These are phyloP conservation scores for Clarias pachynema DNA, from an alignment of 2,797 vertebrate species.

Conservation along the genomic window DNA sequence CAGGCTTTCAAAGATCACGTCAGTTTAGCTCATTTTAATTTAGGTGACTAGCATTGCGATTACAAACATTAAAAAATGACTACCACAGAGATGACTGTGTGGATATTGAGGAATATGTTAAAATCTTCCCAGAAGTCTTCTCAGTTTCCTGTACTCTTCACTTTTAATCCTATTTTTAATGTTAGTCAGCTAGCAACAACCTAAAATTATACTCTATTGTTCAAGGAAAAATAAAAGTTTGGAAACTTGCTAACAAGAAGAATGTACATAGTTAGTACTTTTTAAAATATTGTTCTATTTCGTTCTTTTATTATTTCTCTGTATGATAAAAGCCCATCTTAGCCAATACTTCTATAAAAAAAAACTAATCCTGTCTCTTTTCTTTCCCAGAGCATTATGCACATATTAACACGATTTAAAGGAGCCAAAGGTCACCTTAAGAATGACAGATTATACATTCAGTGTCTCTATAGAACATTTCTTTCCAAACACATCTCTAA, in stretches of 20 bases:
- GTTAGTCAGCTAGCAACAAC: background rate
- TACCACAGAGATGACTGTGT: background rate
- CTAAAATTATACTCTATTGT: background rate
- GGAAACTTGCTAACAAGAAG: background rate
- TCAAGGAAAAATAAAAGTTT: background rate
- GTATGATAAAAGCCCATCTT: background rate
- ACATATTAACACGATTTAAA: constrained; percentile 3
- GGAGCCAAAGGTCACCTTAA: constrained; percentile 3
- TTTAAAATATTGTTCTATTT: background rate
- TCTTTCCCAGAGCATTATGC: background rate
- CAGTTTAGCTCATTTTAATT: background rate
- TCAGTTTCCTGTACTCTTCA: background rate
- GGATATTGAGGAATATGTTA: background rate
- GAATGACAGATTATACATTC: background rate
- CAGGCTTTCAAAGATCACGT: background rate
- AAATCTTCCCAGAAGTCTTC: background rate
- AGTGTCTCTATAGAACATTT: background rate
- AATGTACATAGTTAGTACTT: background rate
- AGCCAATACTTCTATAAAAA: background rate
- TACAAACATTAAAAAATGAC: background rate
- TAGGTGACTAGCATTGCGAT: background rate
- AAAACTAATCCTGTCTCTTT: background rate
- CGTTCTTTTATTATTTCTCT: background rate
- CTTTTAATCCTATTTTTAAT: background rate
- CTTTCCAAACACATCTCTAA: constrained; percentile 8